These are phyloP conservation scores for Hemibagrus guttatus DNA, from an alignment of 2,797 vertebrate genomes.

Conservation along the genomic window DNA sequence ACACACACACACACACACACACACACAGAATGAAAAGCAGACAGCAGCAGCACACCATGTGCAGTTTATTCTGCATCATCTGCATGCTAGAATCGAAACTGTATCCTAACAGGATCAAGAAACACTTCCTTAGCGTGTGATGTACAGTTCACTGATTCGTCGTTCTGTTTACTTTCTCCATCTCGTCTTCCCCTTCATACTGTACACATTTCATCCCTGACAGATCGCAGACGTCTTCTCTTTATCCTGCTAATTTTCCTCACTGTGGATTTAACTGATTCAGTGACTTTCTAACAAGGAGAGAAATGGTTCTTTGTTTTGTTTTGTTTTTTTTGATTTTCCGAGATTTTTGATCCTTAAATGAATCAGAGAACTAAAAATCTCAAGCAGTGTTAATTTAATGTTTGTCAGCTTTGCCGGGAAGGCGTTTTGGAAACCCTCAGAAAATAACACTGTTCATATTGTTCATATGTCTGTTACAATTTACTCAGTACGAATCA, in stretches of 20 bases:
- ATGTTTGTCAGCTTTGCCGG: neutral
- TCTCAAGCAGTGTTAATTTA: neutral
- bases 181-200: neutral
- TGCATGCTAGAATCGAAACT: neutral
- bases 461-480: too few relatives aligned
- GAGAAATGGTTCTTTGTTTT: neutral
- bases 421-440: neutral
- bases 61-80: conserved; percentile 9
- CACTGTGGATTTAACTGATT: neutral
- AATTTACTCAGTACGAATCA: too few relatives aligned
- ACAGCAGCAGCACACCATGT: neutral
- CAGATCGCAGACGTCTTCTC: neutral
- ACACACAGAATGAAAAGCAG: neutral
- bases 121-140: conserved; percentile 11
- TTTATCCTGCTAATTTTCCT: neutral
- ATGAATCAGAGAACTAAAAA: neutral
- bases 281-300: neutral
- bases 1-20: conserved; percentile 21
- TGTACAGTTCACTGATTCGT: neutral
- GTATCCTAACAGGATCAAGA: neutral
- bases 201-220: conserved; percentile 18
- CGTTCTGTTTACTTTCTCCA: neutral
- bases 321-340: too few relatives aligned
- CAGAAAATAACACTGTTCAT: neutral
- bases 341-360: neutral